Evolutionary conservation across 2,888 invertebrate genomes (phyloP), one percentile per base, ranked within the genome.

Genomic region (Brenthis daphne): DNA sequence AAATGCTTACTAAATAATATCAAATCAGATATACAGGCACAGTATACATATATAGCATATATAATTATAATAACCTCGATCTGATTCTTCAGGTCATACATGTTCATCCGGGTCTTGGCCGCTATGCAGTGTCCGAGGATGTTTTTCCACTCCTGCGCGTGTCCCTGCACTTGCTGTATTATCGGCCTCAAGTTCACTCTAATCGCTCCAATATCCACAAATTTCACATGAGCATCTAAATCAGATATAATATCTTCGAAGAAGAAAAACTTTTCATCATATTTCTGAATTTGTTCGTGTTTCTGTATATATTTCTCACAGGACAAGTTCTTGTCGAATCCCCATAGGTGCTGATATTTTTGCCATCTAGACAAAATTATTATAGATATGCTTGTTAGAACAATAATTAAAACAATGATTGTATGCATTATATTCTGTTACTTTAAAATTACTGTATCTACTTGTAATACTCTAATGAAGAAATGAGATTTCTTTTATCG

Each of bases 221-320:
- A 94, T 57, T 94, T 89, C 6, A 93, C 88, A 80, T 95, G 94
- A 1, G 80, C 82, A 12, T 94, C 85, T 63, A 97, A 86, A 73
- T 96, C 96, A 4, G 94, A 91, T 20, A 96, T 94, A 8, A 97
- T 95, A 74, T 95, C 95, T 77, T 95, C 95, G 85, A 97, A 98
- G 84, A 96, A 97, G 84, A 96, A 95, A 79, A 98, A 96, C 83
- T 96, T 96, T 77, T 97, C 96, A 79, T 98, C 97, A 84, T 96
- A 97, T 72, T 94, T 94, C 53, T 82, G 81, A 33, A 93, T 90
- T 72, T 91, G 89, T 1, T 92, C 89, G 77, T 85, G 77, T 73
- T 95, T 95, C 57, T 94, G 92, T 1, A 96, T 94, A 89, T 97
- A 98, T 81, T 96, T 96, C 76, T 97, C 96, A 76, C 97, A 96